Conservation (phyloP, 2,113 vertebrate genomes). For the Vidua chalybeata region DNA sequence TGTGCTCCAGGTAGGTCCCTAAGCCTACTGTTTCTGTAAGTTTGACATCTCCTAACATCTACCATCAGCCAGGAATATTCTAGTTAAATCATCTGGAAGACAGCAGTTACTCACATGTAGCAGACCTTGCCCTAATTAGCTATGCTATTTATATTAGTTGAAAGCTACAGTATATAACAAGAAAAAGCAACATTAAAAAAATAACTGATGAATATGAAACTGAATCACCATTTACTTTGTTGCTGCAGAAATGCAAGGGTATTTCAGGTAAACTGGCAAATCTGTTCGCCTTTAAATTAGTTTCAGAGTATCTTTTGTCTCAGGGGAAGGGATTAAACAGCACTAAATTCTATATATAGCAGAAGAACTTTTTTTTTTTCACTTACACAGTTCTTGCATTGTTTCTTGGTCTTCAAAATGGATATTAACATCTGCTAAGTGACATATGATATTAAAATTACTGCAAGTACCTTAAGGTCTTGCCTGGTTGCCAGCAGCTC, state of each 20-base stretch:
- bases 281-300: background rate
- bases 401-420: background rate
- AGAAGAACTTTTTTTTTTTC: background rate
- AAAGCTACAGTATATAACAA: background rate
- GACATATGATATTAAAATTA: background rate
- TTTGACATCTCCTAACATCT: background rate
- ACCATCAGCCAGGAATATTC: background rate
- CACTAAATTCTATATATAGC: background rate
- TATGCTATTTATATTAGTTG: background rate
- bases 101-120: rapidly evolving
- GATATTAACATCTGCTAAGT: background rate
- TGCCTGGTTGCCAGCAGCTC: conserved; percentile 90
- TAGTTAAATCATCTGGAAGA: background rate
- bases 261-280: background rate
- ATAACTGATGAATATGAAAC: background rate
- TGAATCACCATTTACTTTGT: background rate
- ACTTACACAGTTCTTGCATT: background rate
- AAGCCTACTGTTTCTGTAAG: background rate
- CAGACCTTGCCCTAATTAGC: background rate
- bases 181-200: background rate
- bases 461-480: conserved; percentile 87
- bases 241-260: background rate
- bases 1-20: background rate
- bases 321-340: background rate
- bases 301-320: background rate